Evolutionary conservation across 2,797 vertebrate species (phyloP).

Genomic region (Hyperoplus immaculatus): DNA sequence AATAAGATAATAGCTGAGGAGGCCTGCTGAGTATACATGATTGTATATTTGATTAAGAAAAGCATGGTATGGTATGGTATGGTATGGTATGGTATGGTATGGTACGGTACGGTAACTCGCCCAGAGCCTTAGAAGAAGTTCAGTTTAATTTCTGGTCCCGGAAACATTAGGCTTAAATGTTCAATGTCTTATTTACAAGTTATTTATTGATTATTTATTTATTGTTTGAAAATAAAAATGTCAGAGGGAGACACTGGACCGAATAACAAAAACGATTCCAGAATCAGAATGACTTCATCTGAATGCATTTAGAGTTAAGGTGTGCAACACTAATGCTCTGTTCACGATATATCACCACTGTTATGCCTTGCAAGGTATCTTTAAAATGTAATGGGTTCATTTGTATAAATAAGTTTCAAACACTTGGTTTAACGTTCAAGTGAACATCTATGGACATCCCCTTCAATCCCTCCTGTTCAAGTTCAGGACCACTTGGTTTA

Average conservation of each 20-base stretch:
- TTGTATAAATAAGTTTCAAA: background rate
- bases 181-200: too few relatives aligned
- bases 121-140: background rate
- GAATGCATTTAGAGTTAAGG: background rate
- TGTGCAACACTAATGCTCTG: too few relatives aligned
- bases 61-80: background rate
- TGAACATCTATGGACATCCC: background rate
- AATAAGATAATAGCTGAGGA: slow-evolving; percentile 18
- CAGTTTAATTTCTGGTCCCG: background rate
- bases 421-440: background rate
- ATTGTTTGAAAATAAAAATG: background rate
- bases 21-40: slow-evolving; percentile 16
- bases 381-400: background rate
- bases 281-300: background rate
- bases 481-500: background rate
- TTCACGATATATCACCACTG: background rate
- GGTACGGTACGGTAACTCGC: background rate
- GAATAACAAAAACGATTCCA: background rate
- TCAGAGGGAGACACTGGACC: background rate
- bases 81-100: too few relatives aligned
- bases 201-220: background rate
- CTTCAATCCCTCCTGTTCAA: background rate
- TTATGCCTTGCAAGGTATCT: background rate
- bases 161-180: too few relatives aligned
- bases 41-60: slow-evolving; percentile 26